These are phyloP conservation scores for Carassius carassius DNA, from an alignment of 2,113 vertebrate genomes.

Conservation along the genomic window DNA sequence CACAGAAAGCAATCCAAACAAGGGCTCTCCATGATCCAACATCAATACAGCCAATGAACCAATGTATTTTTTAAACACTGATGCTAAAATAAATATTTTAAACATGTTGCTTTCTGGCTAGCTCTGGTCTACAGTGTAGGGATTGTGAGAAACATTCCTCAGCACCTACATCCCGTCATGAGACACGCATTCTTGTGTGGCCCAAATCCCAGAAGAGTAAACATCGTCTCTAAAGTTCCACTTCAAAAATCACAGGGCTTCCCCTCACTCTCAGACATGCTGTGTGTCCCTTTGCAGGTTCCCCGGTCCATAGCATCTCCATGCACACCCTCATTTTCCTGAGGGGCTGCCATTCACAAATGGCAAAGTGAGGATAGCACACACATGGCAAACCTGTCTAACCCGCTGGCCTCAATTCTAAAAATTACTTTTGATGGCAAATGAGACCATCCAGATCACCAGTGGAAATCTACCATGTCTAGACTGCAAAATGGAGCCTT, in stretches of 20 bases:
- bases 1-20: conserved; percentile 2
- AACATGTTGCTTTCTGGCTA: conserved; percentile 66
- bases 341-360: conserved; percentile 57
- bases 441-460: conserved; percentile 41
- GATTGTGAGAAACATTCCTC: conserved; percentile 76
- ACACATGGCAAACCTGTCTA: conserved; percentile 63
- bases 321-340: conserved; percentile 45
- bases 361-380: conserved; percentile 50
- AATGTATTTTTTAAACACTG: conserved; percentile 33
- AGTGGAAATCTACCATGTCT: conserved; percentile 58
- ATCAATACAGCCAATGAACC: conserved; percentile 17
- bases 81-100: conserved; percentile 69
- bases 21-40: conserved; percentile 9
- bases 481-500: conserved; percentile 4
- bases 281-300: conserved; percentile 40
- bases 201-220: conserved; percentile 65
- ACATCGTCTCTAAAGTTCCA: conserved; percentile 72
- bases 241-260: conserved; percentile 77
- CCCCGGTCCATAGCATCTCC: conserved; percentile 51
- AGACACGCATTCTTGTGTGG: conserved; percentile 76
- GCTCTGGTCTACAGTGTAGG: conserved; percentile 71
- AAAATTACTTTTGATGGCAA: conserved; percentile 58
- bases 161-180: conserved; percentile 63
- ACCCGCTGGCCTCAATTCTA: conserved; percentile 54
- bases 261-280: conserved; percentile 61